These are phyloP conservation scores for Triplophysa tibetana DNA, from an alignment of 2,113 vertebrate species.

Conservation along the genomic window DNA sequence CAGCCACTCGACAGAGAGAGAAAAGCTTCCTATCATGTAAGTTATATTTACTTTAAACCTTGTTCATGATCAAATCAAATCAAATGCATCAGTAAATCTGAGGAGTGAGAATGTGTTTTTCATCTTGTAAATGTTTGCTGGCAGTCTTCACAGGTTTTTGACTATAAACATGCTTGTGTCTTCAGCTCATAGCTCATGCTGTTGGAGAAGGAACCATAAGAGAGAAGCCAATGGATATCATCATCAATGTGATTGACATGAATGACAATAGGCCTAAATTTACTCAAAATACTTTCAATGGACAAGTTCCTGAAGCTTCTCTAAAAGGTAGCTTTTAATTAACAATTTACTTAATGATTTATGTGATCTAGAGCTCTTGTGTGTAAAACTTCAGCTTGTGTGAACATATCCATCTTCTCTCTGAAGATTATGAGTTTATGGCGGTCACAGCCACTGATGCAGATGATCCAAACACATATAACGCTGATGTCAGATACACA, in stretches of 20 bases:
- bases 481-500: conserved; percentile 68
- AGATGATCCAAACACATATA: conserved; percentile 67
- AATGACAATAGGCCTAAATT: conserved; percentile 74
- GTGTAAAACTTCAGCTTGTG: too few species aligned
- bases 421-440: conserved; percentile 76
- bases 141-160: not conserved
- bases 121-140: not conserved
- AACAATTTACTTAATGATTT: too few species aligned
- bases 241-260: conserved; percentile 59
- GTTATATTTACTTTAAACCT: not conserved
- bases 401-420: not conserved
- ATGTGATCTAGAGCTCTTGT: too few species aligned
- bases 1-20: conserved; percentile 68
- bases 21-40: conserved; percentile 49
- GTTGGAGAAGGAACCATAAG: not conserved
- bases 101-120: too few species aligned
- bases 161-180: not conserved
- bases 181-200: conserved; percentile 64
- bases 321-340: too few species aligned
- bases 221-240: not conserved
- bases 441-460: conserved; percentile 71
- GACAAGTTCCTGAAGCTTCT: conserved; percentile 65
- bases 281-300: conserved; percentile 56
- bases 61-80: too few species aligned
- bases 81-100: too few species aligned